These are phyloP conservation scores for Hirtodrosophila duncani DNA, from an alignment of 2,888 invertebrate genomes.

Conservation along the genomic window DNA sequence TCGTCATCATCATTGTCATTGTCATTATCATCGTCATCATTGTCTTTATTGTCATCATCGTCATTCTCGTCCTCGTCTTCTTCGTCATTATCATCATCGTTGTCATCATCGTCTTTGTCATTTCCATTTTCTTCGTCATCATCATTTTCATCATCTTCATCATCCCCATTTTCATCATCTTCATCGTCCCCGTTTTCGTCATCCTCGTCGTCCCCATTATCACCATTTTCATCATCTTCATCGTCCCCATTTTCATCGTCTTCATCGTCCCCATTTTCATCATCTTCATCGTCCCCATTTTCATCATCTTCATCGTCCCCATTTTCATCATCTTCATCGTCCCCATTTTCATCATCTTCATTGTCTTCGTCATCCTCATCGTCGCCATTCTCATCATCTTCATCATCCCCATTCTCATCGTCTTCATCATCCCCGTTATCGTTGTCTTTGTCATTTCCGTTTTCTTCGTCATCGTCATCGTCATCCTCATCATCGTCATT, in stretches of 20 bases:
- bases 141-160: constrained; percentile 74
- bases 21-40: constrained; percentile 68
- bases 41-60: constrained; percentile 77
- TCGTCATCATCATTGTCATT: constrained; percentile 78
- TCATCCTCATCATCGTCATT: constrained; percentile 78
- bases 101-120: constrained; percentile 68
- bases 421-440: constrained; percentile 56
- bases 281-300: constrained; percentile 59
- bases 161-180: constrained; percentile 24
- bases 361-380: constrained; percentile 50
- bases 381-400: constrained; percentile 27
- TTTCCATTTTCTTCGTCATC: constrained; percentile 74
- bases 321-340: constrained; percentile 79
- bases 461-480: constrained; percentile 75
- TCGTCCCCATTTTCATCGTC: constrained; percentile 68
- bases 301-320: constrained; percentile 42
- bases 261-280: constrained; percentile 74
- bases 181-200: constrained; percentile 73
- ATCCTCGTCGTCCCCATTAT: constrained; percentile 77
- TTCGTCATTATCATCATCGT: constrained; percentile 73
- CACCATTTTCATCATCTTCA: constrained; percentile 76
- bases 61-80: constrained; percentile 25
- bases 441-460: constrained; percentile 77
- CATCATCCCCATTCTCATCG: constrained; percentile 23
- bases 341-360: constrained; percentile 74